Conservation (phyloP, 1,140 invertebrate genomes). For the Chelonus insularis region DNA sequence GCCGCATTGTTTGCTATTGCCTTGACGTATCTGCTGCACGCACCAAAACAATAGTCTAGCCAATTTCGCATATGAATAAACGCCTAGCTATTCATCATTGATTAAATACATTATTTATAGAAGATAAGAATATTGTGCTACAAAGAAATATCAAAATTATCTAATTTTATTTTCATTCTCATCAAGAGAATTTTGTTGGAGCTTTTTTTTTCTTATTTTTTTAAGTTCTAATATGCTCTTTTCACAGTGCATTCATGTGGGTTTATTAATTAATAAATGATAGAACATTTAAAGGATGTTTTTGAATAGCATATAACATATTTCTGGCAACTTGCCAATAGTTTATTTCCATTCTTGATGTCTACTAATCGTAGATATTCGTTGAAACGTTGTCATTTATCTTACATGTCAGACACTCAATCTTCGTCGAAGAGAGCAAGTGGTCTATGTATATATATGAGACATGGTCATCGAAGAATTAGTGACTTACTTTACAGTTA, state of each 20-base stretch:
- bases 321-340: not conserved
- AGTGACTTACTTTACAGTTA: not conserved
- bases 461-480: not conserved
- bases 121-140: too few relatives aligned
- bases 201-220: too few relatives aligned
- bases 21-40: conserved; percentile 37
- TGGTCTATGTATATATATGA: not conserved
- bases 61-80: conserved; percentile 29
- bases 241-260: too few relatives aligned
- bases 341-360: not conserved
- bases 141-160: too few relatives aligned
- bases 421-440: not conserved
- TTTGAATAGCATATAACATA: not conserved
- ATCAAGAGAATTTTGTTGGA: too few relatives aligned
- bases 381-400: not conserved
- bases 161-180: too few relatives aligned
- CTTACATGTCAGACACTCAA: not conserved
- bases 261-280: not conserved
- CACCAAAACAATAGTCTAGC: conserved; percentile 5
- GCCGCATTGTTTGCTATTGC: conserved; percentile 44
- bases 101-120: not conserved
- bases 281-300: too few relatives aligned
- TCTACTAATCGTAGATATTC: conserved; percentile 5
- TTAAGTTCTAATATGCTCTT: too few relatives aligned
- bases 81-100: not conserved